Base-by-base conservation (phyloP, 2,113 vertebrate genomes). In the Oncorhynchus gorbuscha region DNA sequence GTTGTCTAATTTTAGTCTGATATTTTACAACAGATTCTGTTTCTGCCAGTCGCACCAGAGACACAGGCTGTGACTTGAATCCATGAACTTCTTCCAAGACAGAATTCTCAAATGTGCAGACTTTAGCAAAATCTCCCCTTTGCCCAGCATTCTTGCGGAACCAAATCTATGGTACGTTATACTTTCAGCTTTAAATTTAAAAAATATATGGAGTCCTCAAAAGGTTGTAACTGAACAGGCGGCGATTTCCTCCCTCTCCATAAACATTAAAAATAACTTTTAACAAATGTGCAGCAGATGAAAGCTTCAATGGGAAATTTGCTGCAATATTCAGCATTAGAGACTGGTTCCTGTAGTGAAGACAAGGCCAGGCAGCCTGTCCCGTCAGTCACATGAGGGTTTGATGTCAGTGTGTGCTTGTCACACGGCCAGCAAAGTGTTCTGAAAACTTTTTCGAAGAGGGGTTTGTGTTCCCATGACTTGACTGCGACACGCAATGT, bases 71-170 rank as follows among this genome's bases (percentile, higher is more conserved):
- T 16, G 71, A 66, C 58, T 59, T 22, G 13, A 71, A 72, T 39
- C 51, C 28, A 45, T 39, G 16, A 30, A 76, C 71, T 39, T 1
- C 72, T 26, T 4, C 75, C 78, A 58, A 62, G 39, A 0, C 20
- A 74, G 45, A 49, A 48, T 66, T 71, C 74, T 62, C 12, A 51
- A 71, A 71, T 79, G 3, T 78, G 75, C 75, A 69, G 75, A 83
- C 75, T 67, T 11, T 30, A 84, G 69, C 78, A 71, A 55, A 79
- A 55, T 64, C 28, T 26, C 24, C 59, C 74, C 72, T 68, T 69
- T 72, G 7, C 5, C 4, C 26, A 26, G 68, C 81, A 88, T 91
- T 86, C 78, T 82, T 90, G 90, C 85, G 88, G 85, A 67, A 9
- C 58, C 73, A 6, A 78, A 83, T 65, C 74, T 11, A 12, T 73